A percentile compares a stretch with the other conserved stretches of the same genome.
These are phyloP conservation scores for Tragulus kanchil DNA, from an alignment of 2,113 vertebrate genomes.

Conservation along the genomic window DNA sequence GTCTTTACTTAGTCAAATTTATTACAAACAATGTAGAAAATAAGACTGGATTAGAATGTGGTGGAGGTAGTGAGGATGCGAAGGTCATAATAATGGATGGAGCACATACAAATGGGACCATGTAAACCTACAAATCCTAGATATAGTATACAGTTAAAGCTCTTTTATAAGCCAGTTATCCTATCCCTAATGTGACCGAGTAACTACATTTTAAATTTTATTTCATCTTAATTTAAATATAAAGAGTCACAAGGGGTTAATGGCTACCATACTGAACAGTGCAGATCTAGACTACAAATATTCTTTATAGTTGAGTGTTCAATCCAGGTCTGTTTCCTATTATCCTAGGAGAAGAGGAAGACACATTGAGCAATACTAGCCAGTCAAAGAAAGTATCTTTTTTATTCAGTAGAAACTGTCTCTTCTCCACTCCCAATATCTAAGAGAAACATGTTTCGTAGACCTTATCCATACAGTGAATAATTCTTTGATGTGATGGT, in stretches of 20 bases:
- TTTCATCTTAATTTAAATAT: slow-evolving; percentile 3
- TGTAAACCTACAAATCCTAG: neutral
- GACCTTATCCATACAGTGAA: neutral
- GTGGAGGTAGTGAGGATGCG: neutral
- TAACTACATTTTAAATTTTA: neutral
- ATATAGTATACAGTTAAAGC: neutral
- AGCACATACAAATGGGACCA: neutral
- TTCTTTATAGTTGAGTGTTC: neutral
- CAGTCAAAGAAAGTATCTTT: neutral
- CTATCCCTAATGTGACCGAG: neutral
- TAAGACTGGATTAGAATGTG: neutral
- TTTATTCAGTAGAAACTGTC: neutral
- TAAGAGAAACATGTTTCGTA: neutral
- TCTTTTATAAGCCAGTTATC: slow-evolving; percentile 9
- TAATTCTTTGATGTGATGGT: neutral
- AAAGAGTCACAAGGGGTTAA: neutral
- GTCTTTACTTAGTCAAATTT: neutral
- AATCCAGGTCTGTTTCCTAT: neutral
- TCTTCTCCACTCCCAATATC: neutral
- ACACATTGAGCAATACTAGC: neutral
- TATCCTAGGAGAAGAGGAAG: neutral
- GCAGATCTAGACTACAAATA: neutral
- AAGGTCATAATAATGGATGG: neutral
- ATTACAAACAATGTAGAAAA: neutral
- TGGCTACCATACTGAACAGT: neutral